Evolutionary conservation across 1,140 invertebrate species (phyloP), one percentile per base, ranked within the genome.

Genomic region (Drosophila grimshawi): DNA sequence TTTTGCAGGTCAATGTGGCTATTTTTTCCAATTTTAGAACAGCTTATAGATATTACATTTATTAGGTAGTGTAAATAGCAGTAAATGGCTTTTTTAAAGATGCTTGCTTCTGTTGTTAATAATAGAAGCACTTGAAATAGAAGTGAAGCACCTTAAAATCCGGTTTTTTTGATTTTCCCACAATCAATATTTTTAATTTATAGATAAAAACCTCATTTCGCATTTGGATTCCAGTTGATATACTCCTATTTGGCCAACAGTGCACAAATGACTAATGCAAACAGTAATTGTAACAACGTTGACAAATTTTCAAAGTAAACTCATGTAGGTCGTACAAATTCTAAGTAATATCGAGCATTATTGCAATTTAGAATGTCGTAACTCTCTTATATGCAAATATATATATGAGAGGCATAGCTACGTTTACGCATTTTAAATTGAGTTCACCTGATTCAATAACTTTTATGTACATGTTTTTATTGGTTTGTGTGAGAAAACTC

Each of bases 111-210:
- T 68, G 29, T 41, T 57, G 33, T 29, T 10, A 53, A 35, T 6
- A 45, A 52, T 71, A 92, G 91, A 92, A 71, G 45, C 39, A 65
- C 57, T 63, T 51, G 30, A 66, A 55, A 53, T 72, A 41, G 39
- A 33, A 73, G 68, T 65, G 67, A 93, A 93, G 92, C 92, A 91
- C 92, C 77, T 78, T 61, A 32, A 77, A 89, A 92, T 89, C 80
- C 81, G 90, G 72, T 81, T 80, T 72, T 71, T 80, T 80, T 76
- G 78, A 76, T 60, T 67, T 66, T 71, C 46, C 52, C 59, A 32
- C 30, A 37, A 45, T 61, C 37, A 68, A 52, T 49, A 61, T 48
- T 59, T 32, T 51, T 39, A 41, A 68, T 52, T 43, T 37, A n/a
- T 11, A 19, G 2, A 4, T 2, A 33, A 45, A 66, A 57, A 46